Evolutionary conservation across 2,113 vertebrate species (phyloP).

Genomic region (Dicerorhinus sumatrensis): DNA sequence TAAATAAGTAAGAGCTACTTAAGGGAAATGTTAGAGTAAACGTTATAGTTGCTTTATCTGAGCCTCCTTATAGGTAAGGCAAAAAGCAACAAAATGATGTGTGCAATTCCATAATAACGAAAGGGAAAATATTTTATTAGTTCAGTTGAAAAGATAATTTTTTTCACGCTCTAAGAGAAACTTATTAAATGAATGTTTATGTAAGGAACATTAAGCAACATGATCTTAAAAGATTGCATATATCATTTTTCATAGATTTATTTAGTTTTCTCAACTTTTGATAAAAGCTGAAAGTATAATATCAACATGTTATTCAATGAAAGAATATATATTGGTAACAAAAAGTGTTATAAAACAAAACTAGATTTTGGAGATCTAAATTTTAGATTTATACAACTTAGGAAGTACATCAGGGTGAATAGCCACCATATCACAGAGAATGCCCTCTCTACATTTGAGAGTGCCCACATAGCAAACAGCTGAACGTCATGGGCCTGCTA

Average conservation of each 20-base stretch:
- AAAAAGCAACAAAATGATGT: neutral
- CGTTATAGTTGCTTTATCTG: neutral
- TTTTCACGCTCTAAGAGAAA: slow-evolving; percentile 23
- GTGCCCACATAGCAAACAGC: neutral
- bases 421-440: neutral
- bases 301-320: neutral
- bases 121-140: neutral
- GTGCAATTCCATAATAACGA: neutral
- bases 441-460: neutral
- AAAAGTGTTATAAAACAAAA: neutral
- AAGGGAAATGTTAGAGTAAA: neutral
- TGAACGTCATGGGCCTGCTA: neutral
- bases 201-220: neutral
- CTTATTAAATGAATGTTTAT: neutral
- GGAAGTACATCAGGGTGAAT: neutral
- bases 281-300: neutral
- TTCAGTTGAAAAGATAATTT: slow-evolving; percentile 13
- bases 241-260: neutral
- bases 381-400: neutral
- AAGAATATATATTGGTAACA: neutral
- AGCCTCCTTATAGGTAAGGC: neutral
- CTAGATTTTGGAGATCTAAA: neutral
- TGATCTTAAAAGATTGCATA: neutral
- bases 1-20: neutral
- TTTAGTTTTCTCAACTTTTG: neutral